Base-by-base conservation (phyloP, 1,140 invertebrate species). In the Chelonus insularis region DNA sequence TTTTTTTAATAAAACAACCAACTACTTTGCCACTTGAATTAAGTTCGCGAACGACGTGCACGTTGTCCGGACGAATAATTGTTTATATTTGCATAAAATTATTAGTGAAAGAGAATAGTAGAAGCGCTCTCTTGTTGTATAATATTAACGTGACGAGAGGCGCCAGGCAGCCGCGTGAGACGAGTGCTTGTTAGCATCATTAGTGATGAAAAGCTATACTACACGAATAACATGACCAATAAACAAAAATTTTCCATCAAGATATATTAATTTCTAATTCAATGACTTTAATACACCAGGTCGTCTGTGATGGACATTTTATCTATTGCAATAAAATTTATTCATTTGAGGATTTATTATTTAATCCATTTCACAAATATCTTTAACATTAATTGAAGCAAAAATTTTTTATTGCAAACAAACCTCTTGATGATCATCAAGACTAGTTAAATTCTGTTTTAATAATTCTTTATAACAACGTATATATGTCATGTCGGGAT, bases 51-150 rank as follows among this genome's bases (percentile, higher is more conserved):
- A 39, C 12, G 12, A 36, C 29, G 36, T 55, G 41, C 37, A 23
- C 11, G 12, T 47, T 50, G 39, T 55, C 32, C 9, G 45, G 29
- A 55, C 57, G 37, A 57, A 57, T 64, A 64, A 64, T 61, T 64
- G 63, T 64, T 64, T 57, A 64, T 64, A 64, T 64, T 60, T 64
- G 51, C 63, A 60, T 60, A 51, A 60, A 57, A 64, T 64, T 57
- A 64, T 57, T 47, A 25, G 50, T 25, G 18, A 21, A 21, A 14
- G 39, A 25, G 11, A 36, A 23, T 7, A 36, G 12, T 54, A 9
- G 29, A 34, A n/a, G 20, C 14, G 20, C 34, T 23, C 7, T 20
- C 29, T 6, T 32, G 56, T 57, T 54, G 34, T 62, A 48, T 32
- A 57, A 62, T 62, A 62, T 48, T 51, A 56, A 62, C 37, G 23